Conservation (phyloP, 2,113 vertebrate species). For the Circaetus cinerascens region DNA sequence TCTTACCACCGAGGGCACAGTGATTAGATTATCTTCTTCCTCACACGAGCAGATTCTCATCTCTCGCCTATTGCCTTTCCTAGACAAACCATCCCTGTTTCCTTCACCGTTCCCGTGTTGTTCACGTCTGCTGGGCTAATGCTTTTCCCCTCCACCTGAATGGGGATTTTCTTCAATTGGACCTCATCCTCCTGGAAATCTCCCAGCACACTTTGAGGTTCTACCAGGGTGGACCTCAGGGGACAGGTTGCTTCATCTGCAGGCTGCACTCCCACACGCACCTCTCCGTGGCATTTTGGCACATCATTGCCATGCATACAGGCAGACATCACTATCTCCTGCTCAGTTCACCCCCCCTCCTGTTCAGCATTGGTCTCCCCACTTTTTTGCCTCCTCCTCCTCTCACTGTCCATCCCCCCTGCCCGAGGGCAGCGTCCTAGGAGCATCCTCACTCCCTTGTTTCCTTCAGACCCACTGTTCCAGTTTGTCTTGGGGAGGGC, state of each 20-base stretch:
- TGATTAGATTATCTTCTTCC: neutral
- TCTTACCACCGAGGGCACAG: neutral
- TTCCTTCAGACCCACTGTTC: neutral
- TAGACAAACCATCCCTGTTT: neutral
- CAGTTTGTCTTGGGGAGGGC: neutral
- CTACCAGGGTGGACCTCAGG: neutral
- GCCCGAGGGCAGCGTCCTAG: neutral
- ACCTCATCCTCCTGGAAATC: neutral
- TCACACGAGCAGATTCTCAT: neutral
- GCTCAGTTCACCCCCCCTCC: neutral
- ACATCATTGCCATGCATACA: accelerated
- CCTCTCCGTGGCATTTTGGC: accelerated
- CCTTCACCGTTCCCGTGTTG: neutral
- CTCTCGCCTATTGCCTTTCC: neutral
- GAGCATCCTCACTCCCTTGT: neutral
- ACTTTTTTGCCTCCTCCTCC: neutral
- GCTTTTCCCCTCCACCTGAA: neutral
- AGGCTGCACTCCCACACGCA: neutral
- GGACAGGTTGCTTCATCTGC: neutral
- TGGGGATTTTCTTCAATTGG: neutral
- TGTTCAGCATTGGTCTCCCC: neutral
- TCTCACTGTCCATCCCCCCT: neutral
- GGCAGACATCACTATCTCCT: neutral
- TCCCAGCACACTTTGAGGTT: neutral
- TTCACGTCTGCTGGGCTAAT: accelerated